Evolutionary conservation across 2,113 vertebrate species (phyloP), one percentile per base, ranked within the genome.

Genomic region (Pollimyrus isidori): DNA sequence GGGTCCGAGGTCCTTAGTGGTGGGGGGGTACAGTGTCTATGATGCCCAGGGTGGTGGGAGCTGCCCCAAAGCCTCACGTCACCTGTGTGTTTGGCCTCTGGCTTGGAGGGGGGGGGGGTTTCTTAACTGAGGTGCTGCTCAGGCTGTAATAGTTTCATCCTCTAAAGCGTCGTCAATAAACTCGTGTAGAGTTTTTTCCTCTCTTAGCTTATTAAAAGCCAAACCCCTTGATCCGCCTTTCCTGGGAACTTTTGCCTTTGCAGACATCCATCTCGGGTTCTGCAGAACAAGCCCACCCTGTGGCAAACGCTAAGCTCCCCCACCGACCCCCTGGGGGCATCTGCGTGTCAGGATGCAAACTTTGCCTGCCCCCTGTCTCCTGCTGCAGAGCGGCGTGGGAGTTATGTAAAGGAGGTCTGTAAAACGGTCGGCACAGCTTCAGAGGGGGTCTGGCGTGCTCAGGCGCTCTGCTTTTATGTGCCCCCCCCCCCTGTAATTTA

Each of bases 311-410:
- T 10, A 26, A 10, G 58, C 35, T 1, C 62, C 10, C 30, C 65
- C 65, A 30, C 62, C 3, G 26, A 73, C 65, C 69, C 1, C 73
- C 62, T 15, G 23, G 65, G 90, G 62, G 62, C 45, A 89, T 91
- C 91, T 91, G 85, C 65, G 89, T 90, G 88, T 88, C 89, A 87
- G 65, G 84, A 56, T 73, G 73, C 88, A 88, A 86, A 89, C 87
- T 91, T 89, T 88, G 90, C 87, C 50, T 26, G 35, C 88, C 87
- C 45, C 86, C 45, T 6, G 87, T 90, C 90, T 89, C 45, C 89
- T 26, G n/a, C 62, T 30, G 19, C 48, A 52, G 83, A 56, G 21
- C 69, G 35, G 73, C 80, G 15, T 42, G 19, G 86, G 48, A 45
- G 88, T 88, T 89, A 84, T 87, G 89, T 87, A 88, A 86, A 26